Evolutionary conservation across 2,113 vertebrate genomes (phyloP), one percentile per base, ranked within the genome.

Genomic region (Engraulis encrasicolus): DNA sequence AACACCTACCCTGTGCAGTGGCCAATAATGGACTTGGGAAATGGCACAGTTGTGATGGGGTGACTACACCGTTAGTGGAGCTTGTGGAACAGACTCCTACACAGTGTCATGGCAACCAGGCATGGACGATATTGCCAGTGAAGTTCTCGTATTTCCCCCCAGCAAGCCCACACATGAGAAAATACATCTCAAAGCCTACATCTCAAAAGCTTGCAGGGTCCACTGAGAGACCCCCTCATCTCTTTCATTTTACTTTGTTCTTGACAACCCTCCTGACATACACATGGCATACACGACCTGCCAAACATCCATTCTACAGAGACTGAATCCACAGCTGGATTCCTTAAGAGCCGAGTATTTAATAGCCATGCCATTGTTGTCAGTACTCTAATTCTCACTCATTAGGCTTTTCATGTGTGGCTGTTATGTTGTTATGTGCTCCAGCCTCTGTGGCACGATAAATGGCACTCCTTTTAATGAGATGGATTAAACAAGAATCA

Each of bases 401-500:
- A 74, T 74, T 74, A 74, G 11, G 66, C 66, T 14, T 74, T 74
- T 74, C 66, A 74, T 74, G 66, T 66, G 58, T 66, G 58, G 58
- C 58, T 66, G 15, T 66, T n/a, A 66, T 66, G n/a, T n/a, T n/a
- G n/a, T n/a, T n/a, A n/a, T n/a, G n/a, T n/a, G n/a, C n/a, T n/a
- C n/a, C 58, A 66, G 58, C 58, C 27, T 14, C 58, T 27, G 58
- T 31, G 58, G 5, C 66, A 34, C 81, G 71, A 54, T 23, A 14
- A 84, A 88, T 83, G 66, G 81, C 37, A 58, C 50, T 61, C 2
- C 23, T 66, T 77, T 85, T 86, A 87, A 89, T 82, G 81, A 84
- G 83, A 84, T 49, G 86, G 86, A 89, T 87, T 86, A 87, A 82
- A n/a, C n/a, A n/a, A 84, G 77, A 85, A 83, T 89, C 82, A 87